Percentiles rank a stretch among this genome's conserved stretches.
These are phyloP conservation scores for Zosterops japonicus DNA, from an alignment of 2,113 vertebrate species.

Conservation along the genomic window DNA sequence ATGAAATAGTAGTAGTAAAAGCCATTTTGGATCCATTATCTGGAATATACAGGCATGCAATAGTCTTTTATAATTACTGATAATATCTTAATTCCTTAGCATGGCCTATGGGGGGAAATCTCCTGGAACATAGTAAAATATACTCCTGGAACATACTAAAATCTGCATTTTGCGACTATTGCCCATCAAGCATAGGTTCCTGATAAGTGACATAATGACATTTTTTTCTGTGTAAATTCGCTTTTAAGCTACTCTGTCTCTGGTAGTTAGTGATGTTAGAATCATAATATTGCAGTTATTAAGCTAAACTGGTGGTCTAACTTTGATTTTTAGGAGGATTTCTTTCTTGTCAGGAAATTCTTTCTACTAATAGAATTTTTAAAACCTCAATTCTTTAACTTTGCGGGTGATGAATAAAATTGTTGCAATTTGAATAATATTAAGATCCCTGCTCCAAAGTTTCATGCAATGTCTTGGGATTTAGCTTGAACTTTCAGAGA, in stretches of 20 bases:
- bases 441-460: not conserved
- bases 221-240: not conserved
- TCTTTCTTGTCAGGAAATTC: not conserved
- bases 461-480: not conserved
- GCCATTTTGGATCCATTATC: not conserved
- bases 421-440: not conserved
- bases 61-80: not conserved
- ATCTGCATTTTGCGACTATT: not conserved
- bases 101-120: fast-evolving
- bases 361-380: not conserved
- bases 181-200: not conserved
- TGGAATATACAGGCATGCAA: not conserved
- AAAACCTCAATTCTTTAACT: not conserved
- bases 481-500: not conserved
- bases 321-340: not conserved
- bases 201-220: not conserved
- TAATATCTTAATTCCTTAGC: not conserved
- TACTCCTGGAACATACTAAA: not conserved
- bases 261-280: not conserved
- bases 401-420: not conserved
- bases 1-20: not conserved
- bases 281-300: not conserved
- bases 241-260: not conserved
- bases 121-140: not conserved
- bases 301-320: not conserved